These are phyloP conservation scores for Otus sunia DNA, from an alignment of 2,113 vertebrate species.

Conservation along the genomic window DNA sequence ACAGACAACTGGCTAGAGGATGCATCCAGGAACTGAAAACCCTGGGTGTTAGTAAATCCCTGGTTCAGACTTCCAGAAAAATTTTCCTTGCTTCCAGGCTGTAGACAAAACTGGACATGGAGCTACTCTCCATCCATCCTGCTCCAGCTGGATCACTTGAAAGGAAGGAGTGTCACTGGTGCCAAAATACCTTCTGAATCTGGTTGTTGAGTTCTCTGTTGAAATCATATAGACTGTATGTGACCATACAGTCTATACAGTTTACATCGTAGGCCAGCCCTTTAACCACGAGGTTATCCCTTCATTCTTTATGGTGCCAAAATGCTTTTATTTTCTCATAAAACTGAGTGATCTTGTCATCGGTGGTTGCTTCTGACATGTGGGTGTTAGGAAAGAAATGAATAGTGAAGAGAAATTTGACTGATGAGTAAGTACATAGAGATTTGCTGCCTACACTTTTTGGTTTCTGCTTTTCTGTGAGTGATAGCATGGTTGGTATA, in stretches of 20 bases:
- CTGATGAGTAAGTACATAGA: slow-evolving; percentile 25
- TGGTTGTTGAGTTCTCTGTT: neutral
- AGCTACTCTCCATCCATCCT: neutral
- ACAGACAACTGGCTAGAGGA: neutral
- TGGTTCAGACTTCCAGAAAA: neutral
- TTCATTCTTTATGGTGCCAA: neutral
- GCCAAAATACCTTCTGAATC: neutral
- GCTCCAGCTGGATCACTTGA: neutral
- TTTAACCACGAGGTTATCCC: neutral
- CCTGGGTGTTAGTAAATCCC: neutral
- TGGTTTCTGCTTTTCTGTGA: slow-evolving; percentile 22
- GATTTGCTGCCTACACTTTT: slow-evolving; percentile 32
- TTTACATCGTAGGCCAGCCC: neutral
- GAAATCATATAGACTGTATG: neutral
- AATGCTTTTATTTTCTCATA: neutral
- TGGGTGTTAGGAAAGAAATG: slow-evolving; percentile 43
- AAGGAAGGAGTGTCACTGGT: neutral
- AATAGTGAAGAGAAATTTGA: slow-evolving; percentile 31
- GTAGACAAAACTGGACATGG: neutral
- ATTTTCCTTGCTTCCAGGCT: neutral
- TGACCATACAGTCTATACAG: neutral
- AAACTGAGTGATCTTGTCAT: neutral
- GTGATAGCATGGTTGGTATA: neutral
- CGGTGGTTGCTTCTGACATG: slow-evolving; percentile 1
- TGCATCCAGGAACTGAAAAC: neutral